Evolutionary conservation across 2,113 vertebrate species (phyloP).

Genomic region (Thalassoma bifasciatum): DNA sequence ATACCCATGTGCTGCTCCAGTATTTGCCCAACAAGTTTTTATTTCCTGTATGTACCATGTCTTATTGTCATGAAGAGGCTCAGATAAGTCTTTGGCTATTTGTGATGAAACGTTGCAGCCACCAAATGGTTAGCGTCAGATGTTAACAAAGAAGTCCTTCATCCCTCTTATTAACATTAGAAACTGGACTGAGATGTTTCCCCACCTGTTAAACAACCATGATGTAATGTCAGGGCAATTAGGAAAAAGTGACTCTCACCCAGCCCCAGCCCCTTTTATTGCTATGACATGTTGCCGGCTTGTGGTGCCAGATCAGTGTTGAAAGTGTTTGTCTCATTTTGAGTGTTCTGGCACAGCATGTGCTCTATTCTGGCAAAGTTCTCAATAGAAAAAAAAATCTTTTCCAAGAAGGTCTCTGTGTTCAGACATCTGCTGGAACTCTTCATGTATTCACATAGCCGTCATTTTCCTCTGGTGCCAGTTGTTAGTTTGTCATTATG

Average conservation of each 20-base stretch:
- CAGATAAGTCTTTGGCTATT: not conserved
- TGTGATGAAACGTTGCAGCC: conserved; percentile 19
- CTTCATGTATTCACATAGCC: not conserved
- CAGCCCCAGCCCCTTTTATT: conserved; percentile 12
- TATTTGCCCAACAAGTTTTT: conserved; percentile 23
- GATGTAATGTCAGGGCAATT: conserved; percentile 61
- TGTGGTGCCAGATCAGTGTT: conserved; percentile 12
- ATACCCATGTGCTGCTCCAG: conserved; percentile 7
- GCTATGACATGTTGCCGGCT: conserved; percentile 24
- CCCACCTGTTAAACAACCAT: conserved; percentile 73
- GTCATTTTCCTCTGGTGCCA: too few relatives aligned
- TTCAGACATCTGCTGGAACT: conserved; percentile 43
- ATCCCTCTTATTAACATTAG: conserved; percentile 29
- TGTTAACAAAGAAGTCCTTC: conserved; percentile 64
- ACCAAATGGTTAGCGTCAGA: conserved; percentile 35
- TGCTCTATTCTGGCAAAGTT: conserved; percentile 8
- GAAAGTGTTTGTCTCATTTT: conserved; percentile 16
- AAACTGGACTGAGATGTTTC: conserved; percentile 36
- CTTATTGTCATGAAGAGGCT: not conserved
- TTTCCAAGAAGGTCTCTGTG: conserved; percentile 12
- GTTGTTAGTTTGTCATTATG: too few relatives aligned
- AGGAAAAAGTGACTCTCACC: conserved; percentile 68
- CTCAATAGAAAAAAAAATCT: conserved; percentile 36
- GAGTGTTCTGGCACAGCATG: conserved; percentile 37
- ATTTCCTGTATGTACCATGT: not conserved